Percentiles rank a stretch among this genome's conserved stretches.
phyloP scores from a whole-genome alignment of 2,113 vertebrate genomes.

The Eretmochelys imbricata region DNA sequence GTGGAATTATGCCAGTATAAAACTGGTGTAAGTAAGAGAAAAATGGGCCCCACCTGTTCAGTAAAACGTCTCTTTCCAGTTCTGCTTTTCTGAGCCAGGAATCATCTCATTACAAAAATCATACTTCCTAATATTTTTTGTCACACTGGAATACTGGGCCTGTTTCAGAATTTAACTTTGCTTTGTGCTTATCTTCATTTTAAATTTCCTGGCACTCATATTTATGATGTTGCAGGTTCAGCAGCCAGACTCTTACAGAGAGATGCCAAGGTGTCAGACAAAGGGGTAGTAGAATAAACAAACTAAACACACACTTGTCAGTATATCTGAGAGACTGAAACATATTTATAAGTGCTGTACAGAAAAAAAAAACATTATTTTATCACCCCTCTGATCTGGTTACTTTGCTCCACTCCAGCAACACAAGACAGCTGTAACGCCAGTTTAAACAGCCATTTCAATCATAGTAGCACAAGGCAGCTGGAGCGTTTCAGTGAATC shows the following conservation, averaged over 20 bases:
- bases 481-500: background rate
- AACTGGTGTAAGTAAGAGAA: conserved; percentile 31
- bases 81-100: conserved; percentile 48
- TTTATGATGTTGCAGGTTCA: conserved; percentile 58
- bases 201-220: conserved; percentile 61
- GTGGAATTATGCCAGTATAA: conserved; percentile 56
- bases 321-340: conserved; percentile 55
- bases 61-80: conserved; percentile 61
- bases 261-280: conserved; percentile 68
- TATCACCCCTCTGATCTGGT: background rate
- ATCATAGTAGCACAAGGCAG: background rate
- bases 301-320: conserved; percentile 67
- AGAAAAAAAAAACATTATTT: conserved; percentile 30
- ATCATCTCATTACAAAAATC: conserved; percentile 51
- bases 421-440: background rate
- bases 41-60: conserved; percentile 40
- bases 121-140: background rate
- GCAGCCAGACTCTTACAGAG: conserved; percentile 59
- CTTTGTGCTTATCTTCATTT: conserved; percentile 57
- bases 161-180: conserved; percentile 48
- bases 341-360: conserved; percentile 50
- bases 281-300: conserved; percentile 66
- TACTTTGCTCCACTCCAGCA: background rate
- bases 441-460: background rate
- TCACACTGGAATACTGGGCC: conserved; percentile 7